Percentiles rank a stretch among this genome's conserved stretches.
Conservation (phyloP, 2,113 vertebrate genomes). For the Poeciliopsis retropinna region DNA sequence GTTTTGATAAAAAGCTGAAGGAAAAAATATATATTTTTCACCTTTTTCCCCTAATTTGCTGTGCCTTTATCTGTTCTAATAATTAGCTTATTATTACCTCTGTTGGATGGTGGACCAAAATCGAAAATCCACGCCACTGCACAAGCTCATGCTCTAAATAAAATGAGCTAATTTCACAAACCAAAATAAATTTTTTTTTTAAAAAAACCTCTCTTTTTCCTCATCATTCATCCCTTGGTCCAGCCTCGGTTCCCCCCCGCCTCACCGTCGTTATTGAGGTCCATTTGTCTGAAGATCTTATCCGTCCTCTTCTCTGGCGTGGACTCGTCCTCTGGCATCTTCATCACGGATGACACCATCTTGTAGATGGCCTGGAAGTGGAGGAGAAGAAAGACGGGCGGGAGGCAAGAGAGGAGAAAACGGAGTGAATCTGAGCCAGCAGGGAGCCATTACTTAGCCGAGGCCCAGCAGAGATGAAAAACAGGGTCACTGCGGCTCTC, state of each 20-base stretch:
- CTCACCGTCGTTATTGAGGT: slow-evolving; percentile 98
- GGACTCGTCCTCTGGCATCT: slow-evolving; percentile 98
- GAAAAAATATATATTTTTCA: no score
- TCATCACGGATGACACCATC: slow-evolving; percentile 99
- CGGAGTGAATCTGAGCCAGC: slow-evolving; percentile 41
- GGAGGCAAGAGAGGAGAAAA: slow-evolving; percentile 24
- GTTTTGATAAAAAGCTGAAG: no score
- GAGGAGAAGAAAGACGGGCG: slow-evolving; percentile 16
- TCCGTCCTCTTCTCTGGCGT: slow-evolving; percentile 98
- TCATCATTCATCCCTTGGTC: slow-evolving; percentile 5
- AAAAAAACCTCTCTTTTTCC: neutral
- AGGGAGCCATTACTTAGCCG: slow-evolving; percentile 39
- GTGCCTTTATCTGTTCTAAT: no score
- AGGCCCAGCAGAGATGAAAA: slow-evolving; percentile 25
- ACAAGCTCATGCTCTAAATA: no score
- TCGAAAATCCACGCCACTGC: no score
- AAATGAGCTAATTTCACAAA: slow-evolving; percentile 35
- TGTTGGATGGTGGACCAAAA: no score
- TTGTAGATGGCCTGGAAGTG: slow-evolving; percentile 95
- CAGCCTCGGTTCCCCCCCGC: slow-evolving; percentile 33
- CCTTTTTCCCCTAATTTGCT: no score
- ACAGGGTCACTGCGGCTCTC: slow-evolving; percentile 24
- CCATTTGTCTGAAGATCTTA: slow-evolving; percentile 99
- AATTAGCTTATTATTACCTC: no score
- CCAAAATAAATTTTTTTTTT: no score